A percentile compares a stretch with the other conserved stretches of the same genome.
These are phyloP conservation scores for Tenthredo notha DNA, from an alignment of 2,888 invertebrate genomes.

Conservation along the genomic window DNA sequence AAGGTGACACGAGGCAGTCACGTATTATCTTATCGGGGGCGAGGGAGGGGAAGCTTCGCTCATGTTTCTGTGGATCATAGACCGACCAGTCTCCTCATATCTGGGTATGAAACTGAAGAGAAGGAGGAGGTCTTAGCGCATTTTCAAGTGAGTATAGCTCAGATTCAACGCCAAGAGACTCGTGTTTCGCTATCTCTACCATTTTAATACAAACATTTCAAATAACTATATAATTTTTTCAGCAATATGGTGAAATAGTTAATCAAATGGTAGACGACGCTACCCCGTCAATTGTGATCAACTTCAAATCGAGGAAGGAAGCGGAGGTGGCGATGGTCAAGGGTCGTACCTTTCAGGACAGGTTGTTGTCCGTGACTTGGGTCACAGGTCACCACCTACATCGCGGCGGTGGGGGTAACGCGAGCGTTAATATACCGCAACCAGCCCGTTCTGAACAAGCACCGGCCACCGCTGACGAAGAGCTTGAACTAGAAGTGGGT, in stretches of 20 bases:
- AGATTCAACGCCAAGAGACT: neutral
- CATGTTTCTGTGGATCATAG: conserved; percentile 90
- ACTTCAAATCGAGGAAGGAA: conserved; percentile 88
- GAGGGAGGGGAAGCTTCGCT: conserved; percentile 75
- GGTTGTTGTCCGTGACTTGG: conserved; percentile 79
- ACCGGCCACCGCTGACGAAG: conserved; percentile 70
- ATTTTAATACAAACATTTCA: neutral
- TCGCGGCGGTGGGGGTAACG: conserved; percentile 78
- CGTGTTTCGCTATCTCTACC: neutral
- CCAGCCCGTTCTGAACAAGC: conserved; percentile 72
- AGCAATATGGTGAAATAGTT: conserved; percentile 94
- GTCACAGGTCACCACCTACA: conserved; percentile 76
- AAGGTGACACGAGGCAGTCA: conserved; percentile 71
- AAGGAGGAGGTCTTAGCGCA: conserved; percentile 89
- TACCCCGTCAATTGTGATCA: conserved; percentile 88
- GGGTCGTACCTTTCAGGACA: conserved; percentile 88
- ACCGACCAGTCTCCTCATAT: conserved; percentile 91
- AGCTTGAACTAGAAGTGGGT: conserved; percentile 75
- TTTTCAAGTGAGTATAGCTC: conserved; percentile 85
- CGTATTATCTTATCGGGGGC: conserved; percentile 72
- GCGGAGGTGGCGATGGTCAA: conserved; percentile 89
- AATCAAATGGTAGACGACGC: conserved; percentile 88
- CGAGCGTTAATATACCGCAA: conserved; percentile 66
- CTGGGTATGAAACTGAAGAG: conserved; percentile 92
- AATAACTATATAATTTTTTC: conserved; percentile 59